These are phyloP conservation scores for Cervus canadensis DNA, from an alignment of 2,113 vertebrate species.

Conservation along the genomic window DNA sequence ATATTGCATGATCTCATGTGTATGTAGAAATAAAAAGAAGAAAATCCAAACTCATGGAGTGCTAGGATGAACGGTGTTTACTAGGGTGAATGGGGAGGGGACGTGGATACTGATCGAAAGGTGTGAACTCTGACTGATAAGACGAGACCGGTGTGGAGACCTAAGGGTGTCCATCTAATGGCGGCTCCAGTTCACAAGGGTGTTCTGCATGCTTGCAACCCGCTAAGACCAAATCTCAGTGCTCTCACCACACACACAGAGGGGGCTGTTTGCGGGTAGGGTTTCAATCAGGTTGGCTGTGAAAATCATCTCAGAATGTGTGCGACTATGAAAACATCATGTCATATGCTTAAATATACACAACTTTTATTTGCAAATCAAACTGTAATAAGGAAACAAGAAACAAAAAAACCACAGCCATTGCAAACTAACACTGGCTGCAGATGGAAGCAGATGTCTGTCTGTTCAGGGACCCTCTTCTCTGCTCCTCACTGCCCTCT, in stretches of 20 bases:
- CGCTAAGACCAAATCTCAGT: neutral
- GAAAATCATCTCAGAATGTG: neutral
- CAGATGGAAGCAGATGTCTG: neutral
- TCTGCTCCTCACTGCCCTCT: neutral
- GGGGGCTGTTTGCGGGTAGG: neutral
- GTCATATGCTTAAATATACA: neutral
- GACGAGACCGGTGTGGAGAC: neutral
- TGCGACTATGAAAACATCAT: neutral
- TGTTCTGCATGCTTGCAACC: neutral
- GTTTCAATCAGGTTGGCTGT: neutral
- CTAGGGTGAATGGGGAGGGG: no score
- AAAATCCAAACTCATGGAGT: neutral
- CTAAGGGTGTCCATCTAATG: neutral
- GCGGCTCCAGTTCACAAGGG: neutral
- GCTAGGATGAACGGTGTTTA: neutral
- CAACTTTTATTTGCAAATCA: neutral
- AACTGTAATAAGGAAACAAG: neutral
- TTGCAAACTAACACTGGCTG: neutral
- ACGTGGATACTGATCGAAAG: neutral
- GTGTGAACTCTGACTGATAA: neutral
- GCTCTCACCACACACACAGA: neutral
- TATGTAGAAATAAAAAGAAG: neutral
- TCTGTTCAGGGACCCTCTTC: neutral
- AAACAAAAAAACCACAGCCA: neutral
- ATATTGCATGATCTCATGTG: neutral